phyloP scores from a whole-genome alignment of 2,113 vertebrate species.

The Cavia porcellus region DNA sequence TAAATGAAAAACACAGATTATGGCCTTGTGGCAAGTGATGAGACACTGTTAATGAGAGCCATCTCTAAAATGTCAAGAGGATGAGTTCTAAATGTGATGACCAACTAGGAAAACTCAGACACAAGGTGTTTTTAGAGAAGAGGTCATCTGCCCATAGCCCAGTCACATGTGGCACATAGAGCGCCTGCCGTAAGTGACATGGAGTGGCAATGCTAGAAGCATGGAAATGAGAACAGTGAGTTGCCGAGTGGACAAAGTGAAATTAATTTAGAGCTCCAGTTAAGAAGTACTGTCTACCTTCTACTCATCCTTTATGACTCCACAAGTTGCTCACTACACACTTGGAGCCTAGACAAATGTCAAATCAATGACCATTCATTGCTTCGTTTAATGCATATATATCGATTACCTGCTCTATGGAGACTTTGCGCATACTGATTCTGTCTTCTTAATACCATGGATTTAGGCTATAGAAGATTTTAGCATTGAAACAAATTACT shows the following conservation, averaged over 20 bases:
- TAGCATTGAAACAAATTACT: conserved; percentile 47
- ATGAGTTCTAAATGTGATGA: not conserved
- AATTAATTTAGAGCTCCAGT: not conserved
- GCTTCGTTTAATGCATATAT: not conserved
- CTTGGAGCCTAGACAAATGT: not conserved
- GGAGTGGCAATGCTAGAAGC: not conserved
- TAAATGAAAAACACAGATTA: not conserved
- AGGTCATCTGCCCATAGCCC: not conserved
- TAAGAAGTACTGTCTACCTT: not conserved
- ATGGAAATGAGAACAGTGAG: not conserved
- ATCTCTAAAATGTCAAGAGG: not conserved
- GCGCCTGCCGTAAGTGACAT: not conserved
- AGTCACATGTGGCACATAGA: not conserved
- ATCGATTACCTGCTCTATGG: not conserved
- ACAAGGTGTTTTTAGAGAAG: not conserved
- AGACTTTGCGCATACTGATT: not conserved
- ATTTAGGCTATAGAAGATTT: conserved; percentile 24
- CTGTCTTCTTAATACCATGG: not conserved
- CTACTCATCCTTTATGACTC: not conserved
- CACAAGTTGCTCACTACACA: not conserved
- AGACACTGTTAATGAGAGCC: not conserved
- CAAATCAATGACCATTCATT: not conserved
- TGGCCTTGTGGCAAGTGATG: not conserved
- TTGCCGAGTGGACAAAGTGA: not conserved
- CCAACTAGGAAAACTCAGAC: not conserved